Conservation (phyloP, 1,140 invertebrate species). For the Plectrocnemia conspersa region DNA sequence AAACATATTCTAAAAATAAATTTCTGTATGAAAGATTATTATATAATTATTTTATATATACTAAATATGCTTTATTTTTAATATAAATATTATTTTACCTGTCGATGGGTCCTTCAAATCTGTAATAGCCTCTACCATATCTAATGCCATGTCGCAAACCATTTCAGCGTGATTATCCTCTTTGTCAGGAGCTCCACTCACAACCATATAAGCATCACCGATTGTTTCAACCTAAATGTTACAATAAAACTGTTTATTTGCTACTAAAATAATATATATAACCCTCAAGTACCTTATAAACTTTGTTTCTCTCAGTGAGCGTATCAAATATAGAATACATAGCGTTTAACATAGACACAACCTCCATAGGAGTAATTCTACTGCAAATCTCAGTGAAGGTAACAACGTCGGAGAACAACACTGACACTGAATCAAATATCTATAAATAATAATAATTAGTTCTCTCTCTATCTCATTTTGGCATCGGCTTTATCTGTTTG, state of each 20-base stretch:
- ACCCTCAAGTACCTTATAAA: conserved; percentile 85
- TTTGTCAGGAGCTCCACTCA: conserved; percentile 88
- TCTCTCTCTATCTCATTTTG: not conserved
- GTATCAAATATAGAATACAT: conserved; percentile 93
- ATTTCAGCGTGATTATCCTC: conserved; percentile 86
- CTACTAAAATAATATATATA: too few relatives aligned
- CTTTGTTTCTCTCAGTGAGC: conserved; percentile 84
- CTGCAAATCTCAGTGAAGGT: conserved; percentile 96
- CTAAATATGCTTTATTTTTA: too few relatives aligned
- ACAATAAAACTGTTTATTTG: not conserved
- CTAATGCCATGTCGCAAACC: conserved; percentile 93
- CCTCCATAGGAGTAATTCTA: conserved; percentile 91
- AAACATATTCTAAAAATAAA: too few relatives aligned
- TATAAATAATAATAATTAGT: conserved; percentile 46
- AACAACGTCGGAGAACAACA: conserved; percentile 94
- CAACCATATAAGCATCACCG: conserved; percentile 96
- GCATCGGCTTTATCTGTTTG: not conserved
- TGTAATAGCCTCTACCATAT: conserved; percentile 91
- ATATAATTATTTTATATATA: too few relatives aligned
- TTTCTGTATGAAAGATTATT: too few relatives aligned
- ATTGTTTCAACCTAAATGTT: conserved; percentile 85
- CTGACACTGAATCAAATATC: conserved; percentile 94
- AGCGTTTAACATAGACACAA: conserved; percentile 93
- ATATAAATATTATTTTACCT: conserved; percentile 56
- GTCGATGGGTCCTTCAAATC: conserved; percentile 88